Conservation (phyloP, 1,140 invertebrate genomes). For the Hestina assimilis region DNA sequence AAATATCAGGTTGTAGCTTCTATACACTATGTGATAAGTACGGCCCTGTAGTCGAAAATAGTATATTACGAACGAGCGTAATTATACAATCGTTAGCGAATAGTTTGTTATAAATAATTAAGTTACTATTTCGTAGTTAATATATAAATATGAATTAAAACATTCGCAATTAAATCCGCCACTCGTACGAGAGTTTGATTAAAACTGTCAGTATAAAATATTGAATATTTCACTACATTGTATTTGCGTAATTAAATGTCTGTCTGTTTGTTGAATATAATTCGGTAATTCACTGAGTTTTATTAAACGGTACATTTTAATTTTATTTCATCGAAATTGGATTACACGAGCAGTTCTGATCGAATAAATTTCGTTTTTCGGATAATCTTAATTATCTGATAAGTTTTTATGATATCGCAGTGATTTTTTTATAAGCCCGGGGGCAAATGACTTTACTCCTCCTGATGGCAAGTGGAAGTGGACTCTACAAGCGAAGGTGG, state of each 20-base stretch:
- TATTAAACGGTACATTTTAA: conserved; percentile 5
- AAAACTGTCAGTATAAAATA: conserved; percentile 7
- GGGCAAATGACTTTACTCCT: too few relatives aligned
- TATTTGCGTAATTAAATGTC: conserved; percentile 4
- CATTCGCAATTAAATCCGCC: neutral
- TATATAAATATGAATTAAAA: neutral
- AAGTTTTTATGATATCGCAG: too few relatives aligned
- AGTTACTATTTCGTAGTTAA: neutral
- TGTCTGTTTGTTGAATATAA: conserved; percentile 5
- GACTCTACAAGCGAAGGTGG: too few relatives aligned
- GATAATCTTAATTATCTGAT: neutral
- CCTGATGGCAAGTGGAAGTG: too few relatives aligned
- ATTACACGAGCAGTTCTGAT: neutral
- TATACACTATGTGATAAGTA: too few relatives aligned
- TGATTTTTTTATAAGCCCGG: too few relatives aligned
- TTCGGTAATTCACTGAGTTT: conserved; percentile 2
- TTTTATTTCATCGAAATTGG: neutral
- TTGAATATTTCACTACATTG: neutral
- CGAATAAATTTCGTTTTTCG: neutral
- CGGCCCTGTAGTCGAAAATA: conserved; percentile 9
- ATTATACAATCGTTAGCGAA: conserved; percentile 12
- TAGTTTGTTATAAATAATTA: conserved; percentile 8
- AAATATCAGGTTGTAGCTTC: too few relatives aligned
- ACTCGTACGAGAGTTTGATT: neutral
- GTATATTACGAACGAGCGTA: conserved; percentile 1